Conservation (phyloP, 2,113 vertebrate genomes). For the Leptobrachium ailaonicum region DNA sequence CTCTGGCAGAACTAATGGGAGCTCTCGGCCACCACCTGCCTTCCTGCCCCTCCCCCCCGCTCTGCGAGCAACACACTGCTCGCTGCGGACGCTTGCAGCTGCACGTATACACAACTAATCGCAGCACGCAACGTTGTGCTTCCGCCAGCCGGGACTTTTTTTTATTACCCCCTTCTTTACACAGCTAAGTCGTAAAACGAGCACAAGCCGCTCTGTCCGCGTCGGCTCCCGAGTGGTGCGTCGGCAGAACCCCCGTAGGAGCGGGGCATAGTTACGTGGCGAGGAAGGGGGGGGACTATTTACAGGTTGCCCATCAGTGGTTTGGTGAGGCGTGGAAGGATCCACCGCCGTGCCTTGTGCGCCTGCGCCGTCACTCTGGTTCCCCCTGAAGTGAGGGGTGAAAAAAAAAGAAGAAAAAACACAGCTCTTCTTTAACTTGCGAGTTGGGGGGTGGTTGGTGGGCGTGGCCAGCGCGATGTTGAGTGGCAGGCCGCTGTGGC, state of each 20-base stretch:
- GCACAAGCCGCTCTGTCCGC: too few species aligned
- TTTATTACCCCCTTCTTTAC: too few species aligned
- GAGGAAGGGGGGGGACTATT: background rate
- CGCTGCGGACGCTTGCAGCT: conserved; percentile 40
- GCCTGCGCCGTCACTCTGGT: background rate
- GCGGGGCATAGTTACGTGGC: background rate
- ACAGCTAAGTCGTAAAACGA: too few species aligned
- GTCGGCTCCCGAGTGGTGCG: too few species aligned
- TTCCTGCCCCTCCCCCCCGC: conserved; percentile 38
- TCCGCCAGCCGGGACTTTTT: conserved; percentile 27
- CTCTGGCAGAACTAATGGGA: conserved; percentile 19
- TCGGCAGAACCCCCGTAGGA: too few species aligned
- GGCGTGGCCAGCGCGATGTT: background rate
- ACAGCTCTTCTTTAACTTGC: conserved; percentile 13
- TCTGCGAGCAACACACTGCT: background rate
- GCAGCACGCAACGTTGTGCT: background rate
- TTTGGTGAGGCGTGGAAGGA: conserved; percentile 16
- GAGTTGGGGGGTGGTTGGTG: conserved; percentile 2
- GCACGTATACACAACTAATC: conserved; percentile 28
- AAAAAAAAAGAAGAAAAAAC: background rate
- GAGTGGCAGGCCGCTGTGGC: too few species aligned
- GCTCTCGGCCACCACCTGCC: background rate
- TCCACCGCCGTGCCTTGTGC: background rate
- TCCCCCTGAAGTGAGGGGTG: conserved; percentile 17
- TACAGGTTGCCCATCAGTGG: background rate